Evolutionary conservation across 2,113 vertebrate genomes (phyloP).

Genomic region (Micronycteris hirsuta): DNA sequence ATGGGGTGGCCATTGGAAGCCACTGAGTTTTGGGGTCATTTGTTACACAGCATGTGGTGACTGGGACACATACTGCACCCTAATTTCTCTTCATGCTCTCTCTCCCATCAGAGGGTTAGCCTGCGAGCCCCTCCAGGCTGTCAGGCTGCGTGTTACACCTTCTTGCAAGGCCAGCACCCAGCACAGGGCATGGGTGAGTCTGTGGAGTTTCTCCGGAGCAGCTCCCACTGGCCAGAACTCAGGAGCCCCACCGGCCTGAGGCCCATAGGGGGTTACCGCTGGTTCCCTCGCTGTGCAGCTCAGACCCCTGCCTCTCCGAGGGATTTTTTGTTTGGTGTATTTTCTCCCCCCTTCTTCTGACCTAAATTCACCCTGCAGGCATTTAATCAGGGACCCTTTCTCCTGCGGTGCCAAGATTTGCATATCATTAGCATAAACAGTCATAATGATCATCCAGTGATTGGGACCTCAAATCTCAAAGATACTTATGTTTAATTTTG

Average conservation of each 20-base stretch:
- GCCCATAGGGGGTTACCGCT: rapidly evolving
- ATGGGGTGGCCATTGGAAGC: not conserved
- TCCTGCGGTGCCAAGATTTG: not conserved
- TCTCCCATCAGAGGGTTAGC: no score
- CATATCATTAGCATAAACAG: not conserved
- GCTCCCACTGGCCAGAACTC: not conserved
- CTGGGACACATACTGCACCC: not conserved
- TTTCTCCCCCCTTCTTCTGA: not conserved
- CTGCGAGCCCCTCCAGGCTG: not conserved
- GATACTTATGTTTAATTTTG: not conserved
- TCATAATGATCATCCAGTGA: not conserved
- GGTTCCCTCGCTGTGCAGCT: not conserved
- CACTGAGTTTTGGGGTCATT: not conserved
- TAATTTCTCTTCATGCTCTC: not conserved
- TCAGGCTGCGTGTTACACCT: not conserved
- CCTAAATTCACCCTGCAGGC: not conserved
- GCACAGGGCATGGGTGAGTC: no score
- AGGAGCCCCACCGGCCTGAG: not conserved
- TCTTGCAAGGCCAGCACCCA: not conserved
- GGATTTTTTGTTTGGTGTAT: not conserved
- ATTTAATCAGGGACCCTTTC: not conserved
- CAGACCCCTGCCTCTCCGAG: rapidly evolving
- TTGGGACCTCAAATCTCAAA: not conserved
- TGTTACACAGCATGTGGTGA: not conserved
- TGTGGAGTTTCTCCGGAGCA: not conserved